A percentile compares a stretch with the other conserved stretches of the same genome.
Evolutionary conservation across 2,888 invertebrate species (phyloP).

Genomic region (Tigriopus californicus): DNA sequence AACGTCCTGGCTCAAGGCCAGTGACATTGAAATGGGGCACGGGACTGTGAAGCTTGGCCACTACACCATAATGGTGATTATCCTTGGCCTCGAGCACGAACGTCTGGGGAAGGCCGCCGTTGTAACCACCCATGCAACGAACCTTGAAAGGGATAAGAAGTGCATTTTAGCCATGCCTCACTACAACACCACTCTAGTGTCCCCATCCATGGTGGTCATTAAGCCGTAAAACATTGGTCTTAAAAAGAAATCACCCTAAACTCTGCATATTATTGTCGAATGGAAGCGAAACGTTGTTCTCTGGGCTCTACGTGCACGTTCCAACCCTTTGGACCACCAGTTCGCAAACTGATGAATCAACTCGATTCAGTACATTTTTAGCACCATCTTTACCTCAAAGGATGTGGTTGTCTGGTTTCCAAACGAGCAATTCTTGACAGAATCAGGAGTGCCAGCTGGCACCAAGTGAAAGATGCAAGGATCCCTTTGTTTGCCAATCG

Average conservation of each 20-base stretch:
- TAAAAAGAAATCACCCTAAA: too few relatives aligned
- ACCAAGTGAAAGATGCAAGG: slow-evolving; percentile 15
- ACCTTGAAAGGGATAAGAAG: background rate
- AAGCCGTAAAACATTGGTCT: too few relatives aligned
- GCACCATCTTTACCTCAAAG: slow-evolving; percentile 18
- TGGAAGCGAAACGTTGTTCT: too few relatives aligned
- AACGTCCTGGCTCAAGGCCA: background rate
- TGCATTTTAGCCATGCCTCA: too few relatives aligned
- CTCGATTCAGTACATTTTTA: too few relatives aligned
- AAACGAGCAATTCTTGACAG: slow-evolving; percentile 22
- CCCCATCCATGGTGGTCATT: too few relatives aligned
- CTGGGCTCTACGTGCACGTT: too few relatives aligned
- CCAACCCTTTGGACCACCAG: too few relatives aligned
- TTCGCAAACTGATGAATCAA: too few relatives aligned
- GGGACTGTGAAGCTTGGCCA: background rate
- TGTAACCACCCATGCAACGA: slow-evolving; percentile 21
- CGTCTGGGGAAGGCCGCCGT: slow-evolving; percentile 22
- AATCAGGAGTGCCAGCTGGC: slow-evolving; percentile 30
- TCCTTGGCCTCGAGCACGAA: slow-evolving; percentile 21
- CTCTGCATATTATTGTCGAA: too few relatives aligned
- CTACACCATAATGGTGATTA: background rate
- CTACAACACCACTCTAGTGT: too few relatives aligned
- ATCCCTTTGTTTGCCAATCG: slow-evolving; percentile 6
- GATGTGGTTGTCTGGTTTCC: slow-evolving; percentile 21
- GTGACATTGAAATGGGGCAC: slow-evolving; percentile 2